Evolutionary conservation across 2,888 invertebrate genomes (phyloP).

Genomic region (Allophyes oxyacanthae): DNA sequence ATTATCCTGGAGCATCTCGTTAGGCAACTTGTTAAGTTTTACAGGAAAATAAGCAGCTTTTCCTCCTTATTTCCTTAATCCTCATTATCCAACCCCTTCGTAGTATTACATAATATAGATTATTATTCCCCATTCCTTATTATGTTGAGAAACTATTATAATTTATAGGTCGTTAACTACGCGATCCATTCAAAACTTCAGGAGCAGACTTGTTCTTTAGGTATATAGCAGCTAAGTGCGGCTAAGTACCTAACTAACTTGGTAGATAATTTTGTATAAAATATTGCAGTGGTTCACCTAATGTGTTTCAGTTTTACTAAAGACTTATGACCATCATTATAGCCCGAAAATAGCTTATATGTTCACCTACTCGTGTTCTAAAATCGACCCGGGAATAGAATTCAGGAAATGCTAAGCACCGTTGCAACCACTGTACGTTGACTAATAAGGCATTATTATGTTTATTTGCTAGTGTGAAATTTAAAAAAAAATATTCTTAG

Average conservation of each 20-base stretch:
- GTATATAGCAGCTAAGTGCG: conserved; percentile 2
- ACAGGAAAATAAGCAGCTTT: not conserved
- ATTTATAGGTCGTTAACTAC: conserved; percentile 2
- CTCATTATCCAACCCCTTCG: conserved; percentile 1
- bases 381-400: too few species aligned
- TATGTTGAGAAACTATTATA: not conserved
- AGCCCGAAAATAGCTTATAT: too few species aligned
- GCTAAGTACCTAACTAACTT: not conserved
- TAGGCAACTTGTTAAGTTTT: conserved; percentile 1
- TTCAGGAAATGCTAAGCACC: too few species aligned
- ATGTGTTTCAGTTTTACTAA: not conserved
- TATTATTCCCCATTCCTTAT: not conserved
- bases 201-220: conserved; percentile 4
- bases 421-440: too few species aligned
- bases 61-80: too few species aligned
- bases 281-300: not conserved
- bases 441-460: too few species aligned
- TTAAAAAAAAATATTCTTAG: too few species aligned
- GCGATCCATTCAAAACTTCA: conserved; percentile 10
- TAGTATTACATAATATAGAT: conserved; percentile 5
- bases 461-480: too few species aligned
- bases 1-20: not conserved
- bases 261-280: conserved; percentile 3
- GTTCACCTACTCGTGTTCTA: too few species aligned
- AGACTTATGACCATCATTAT: not conserved